A percentile compares a stretch with the other conserved stretches of the same genome.
These are phyloP conservation scores for Spea hammondii DNA, from an alignment of 2,797 vertebrate genomes.

Conservation along the genomic window DNA sequence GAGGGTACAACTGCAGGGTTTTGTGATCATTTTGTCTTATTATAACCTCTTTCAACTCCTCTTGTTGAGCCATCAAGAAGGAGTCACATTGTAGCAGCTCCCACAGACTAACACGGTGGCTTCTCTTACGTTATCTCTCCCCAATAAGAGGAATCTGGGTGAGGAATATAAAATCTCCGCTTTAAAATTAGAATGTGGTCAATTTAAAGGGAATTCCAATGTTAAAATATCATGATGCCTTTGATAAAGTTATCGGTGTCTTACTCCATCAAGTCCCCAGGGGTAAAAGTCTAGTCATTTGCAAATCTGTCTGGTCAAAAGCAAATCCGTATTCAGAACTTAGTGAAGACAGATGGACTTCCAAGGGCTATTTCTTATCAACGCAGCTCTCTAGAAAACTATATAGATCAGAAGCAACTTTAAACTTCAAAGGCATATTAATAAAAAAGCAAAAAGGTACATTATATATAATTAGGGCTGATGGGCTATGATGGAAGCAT, in stretches of 20 bases:
- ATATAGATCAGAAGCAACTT: conserved; percentile 17
- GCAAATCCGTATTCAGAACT: conserved; percentile 8
- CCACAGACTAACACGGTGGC: too few species aligned
- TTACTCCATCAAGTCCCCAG: conserved; percentile 12
- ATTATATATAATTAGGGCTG: neutral
- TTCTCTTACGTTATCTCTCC: too few species aligned
- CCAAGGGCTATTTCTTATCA: conserved; percentile 21
- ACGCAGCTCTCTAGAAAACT: conserved; percentile 14
- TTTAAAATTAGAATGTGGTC: neutral
- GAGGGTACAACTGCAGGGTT: too few species aligned
- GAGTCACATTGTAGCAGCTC: too few species aligned
- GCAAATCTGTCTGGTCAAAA: conserved; percentile 28
- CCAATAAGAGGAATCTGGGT: too few species aligned
- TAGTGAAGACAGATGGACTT: conserved; percentile 37
- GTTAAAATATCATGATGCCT: neutral
- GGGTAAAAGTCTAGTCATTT: conserved; percentile 11
- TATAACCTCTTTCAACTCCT: too few species aligned
- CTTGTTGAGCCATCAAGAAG: too few species aligned
- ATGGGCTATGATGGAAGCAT: too few species aligned
- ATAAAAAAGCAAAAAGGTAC: neutral
- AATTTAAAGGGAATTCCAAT: neutral
- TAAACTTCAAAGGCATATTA: conserved; percentile 23
- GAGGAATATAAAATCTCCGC: neutral
- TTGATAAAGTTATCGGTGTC: neutral
- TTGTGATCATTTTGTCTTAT: too few species aligned